Conservation (phyloP, 1,140 invertebrate genomes). For the Colletes latitarsis region DNA sequence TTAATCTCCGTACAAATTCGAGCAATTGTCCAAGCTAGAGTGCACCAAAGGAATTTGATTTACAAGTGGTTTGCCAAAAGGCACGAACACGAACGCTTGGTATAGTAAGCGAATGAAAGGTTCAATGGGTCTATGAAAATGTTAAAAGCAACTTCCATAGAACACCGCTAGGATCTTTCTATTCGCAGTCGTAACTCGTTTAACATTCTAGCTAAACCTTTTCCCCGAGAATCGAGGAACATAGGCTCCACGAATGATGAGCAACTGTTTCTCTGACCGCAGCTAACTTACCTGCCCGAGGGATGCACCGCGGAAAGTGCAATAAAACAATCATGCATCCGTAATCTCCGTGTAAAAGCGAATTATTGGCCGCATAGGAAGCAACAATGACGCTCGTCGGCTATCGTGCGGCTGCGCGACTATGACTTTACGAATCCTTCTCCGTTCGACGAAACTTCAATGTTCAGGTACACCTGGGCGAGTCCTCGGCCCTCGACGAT, state of each 20-base stretch:
- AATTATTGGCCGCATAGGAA: conserved; percentile 48
- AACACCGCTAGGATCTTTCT: background rate
- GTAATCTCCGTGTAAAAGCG: conserved; percentile 66
- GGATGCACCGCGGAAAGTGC: background rate
- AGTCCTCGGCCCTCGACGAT: background rate
- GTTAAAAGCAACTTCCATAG: background rate
- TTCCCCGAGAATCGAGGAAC: background rate
- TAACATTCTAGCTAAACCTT: background rate
- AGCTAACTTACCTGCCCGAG: background rate
- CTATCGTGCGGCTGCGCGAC: conserved; percentile 10
- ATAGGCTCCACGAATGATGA: background rate
- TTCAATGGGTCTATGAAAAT: background rate
- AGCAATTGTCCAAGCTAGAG: background rate
- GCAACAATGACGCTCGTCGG: conserved; percentile 32
- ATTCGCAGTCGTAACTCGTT: background rate
- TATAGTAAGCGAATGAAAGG: background rate
- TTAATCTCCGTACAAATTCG: conserved; percentile 23
- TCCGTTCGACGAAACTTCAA: conserved; percentile 21
- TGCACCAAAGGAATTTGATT: background rate
- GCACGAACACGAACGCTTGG: background rate
- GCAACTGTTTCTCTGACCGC: background rate
- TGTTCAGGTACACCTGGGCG: conserved; percentile 40
- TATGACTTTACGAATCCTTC: conserved; percentile 28
- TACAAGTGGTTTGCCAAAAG: background rate
- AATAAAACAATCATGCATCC: conserved; percentile 38